Evolutionary conservation across 2,888 invertebrate genomes (phyloP), one percentile per base, ranked within the genome.

Genomic region (Drosophila meridiana): DNA sequence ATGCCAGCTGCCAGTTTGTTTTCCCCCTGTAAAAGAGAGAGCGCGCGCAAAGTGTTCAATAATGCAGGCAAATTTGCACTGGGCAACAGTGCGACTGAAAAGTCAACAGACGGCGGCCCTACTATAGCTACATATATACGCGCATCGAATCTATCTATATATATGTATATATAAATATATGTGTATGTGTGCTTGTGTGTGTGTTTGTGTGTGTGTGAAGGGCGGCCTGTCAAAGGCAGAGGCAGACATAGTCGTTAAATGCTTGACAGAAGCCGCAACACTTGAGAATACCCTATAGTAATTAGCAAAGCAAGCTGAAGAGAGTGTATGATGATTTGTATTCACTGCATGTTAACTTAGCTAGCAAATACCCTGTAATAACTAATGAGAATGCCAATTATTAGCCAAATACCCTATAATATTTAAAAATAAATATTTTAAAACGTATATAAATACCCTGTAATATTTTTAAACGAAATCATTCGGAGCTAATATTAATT

Each of bases 1-100:
- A 26, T 32, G 13, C 50, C 43, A 40, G 59, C 48, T 59, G 32
- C 32, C 32, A 20, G 57, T 32, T 42, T 57, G 55, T 55, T 61
- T 60, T 62, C 36, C 34, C 34, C 34, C 26, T 52, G 65, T 9
- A 69, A 76, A 76, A 38, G 40, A 40, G 55, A 52, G 59, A 69
- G 59, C 45, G 55, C 55, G 76, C 66, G 78, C 67, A 66, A 73
- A 73, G 38, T 80, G 72, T 58, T 78, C 60, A 78, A 78, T 78
- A 78, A 80, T 80, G 52, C 71, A 80, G 58, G 38, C 6, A 78
- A 65, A 65, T 79, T 71, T 76, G 59, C 80, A 60, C 59, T 62
- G 55, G 34, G 62, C 69, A 58, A 65, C 62, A 76, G 76, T 71
- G 78, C 69, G 52, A 75, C 65, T 60, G 48, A 47, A 75, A 77